Evolutionary conservation across 1,140 invertebrate genomes (phyloP), one percentile per base, ranked within the genome.

Genomic region (Cydia fagiglandana): DNA sequence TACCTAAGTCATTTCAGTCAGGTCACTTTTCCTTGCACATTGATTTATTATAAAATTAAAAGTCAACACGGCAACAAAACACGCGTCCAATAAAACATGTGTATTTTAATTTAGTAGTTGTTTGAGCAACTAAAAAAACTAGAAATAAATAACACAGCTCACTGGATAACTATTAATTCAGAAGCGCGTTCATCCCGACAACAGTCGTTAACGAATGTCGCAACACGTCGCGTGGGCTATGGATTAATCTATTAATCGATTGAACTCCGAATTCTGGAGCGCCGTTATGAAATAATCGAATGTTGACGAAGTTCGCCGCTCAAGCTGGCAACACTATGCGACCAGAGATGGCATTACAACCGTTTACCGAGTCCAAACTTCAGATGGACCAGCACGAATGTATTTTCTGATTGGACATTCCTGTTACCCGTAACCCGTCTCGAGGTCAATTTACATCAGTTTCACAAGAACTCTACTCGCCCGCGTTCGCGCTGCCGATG

Each of bases 211-310:
- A 70, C 34, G 15, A 15, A 70, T 70, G 66, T 70, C 66, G 34
- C 30, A 70, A 70, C 64, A 68, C 34, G 38, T 41, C 34, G 34
- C 66, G 13, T 41, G 66, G 66, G 56, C 34, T 70, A 70, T 70
- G 34, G 66, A 45, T 68, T 70, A 45, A 70, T 70, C 66, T 70
- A 70, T 70, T 70, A 70, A 70, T 70, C 66, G 66, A 70, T 70
- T 70, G 9, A 41, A 41, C 66, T 38, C 12, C 66, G 15, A 41
- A 70, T 70, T 70, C 66, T 70, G 66, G 66, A 70, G 66, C 66
- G 66, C 66, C 34, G 66, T 70, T 70, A 70, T 70, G 66, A 70
- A 70, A 70, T 70, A 70, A 70, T 41, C 30, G 66, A 70, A 70
- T 70, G 66, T 45, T 70, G 66, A 41, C 17, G 66, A 41, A 70